phyloP scores from a whole-genome alignment of 2,113 vertebrate species.

The Xiphophorus couchianus region DNA sequence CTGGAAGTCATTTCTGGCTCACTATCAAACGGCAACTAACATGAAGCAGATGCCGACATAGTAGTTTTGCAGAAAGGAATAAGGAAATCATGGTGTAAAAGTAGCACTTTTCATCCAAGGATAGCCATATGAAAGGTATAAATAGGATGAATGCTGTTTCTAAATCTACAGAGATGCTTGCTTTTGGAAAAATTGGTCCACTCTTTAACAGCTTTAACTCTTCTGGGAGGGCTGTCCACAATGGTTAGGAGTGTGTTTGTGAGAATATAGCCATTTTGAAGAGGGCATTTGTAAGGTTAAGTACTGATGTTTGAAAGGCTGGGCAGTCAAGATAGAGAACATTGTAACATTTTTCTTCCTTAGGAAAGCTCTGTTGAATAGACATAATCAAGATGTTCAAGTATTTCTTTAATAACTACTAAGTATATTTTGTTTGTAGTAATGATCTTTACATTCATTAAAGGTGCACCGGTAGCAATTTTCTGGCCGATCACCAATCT shows the following conservation, averaged over 20 bases:
- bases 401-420: too few relatives aligned
- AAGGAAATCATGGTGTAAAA: conserved; percentile 20
- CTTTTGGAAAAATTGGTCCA: background rate
- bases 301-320: too few relatives aligned
- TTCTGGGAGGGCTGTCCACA: too few relatives aligned
- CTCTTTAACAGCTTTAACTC: background rate
- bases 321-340: background rate
- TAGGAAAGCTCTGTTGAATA: too few relatives aligned
- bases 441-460: too few relatives aligned
- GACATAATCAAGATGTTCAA: too few relatives aligned
- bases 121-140: conserved; percentile 49
- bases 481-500: too few relatives aligned
- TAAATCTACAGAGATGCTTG: background rate
- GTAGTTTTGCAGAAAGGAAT: conserved; percentile 37
- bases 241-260: background rate
- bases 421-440: too few relatives aligned
- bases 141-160: background rate
- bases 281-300: background rate
- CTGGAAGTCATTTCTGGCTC: conserved; percentile 44
- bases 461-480: too few relatives aligned
- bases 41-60: conserved; percentile 68
- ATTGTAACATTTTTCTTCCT: too few relatives aligned
- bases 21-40: conserved; percentile 57
- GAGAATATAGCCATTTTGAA: background rate
- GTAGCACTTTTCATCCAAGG: conserved; percentile 20